These are phyloP conservation scores for Diplodus sargus DNA, from an alignment of 2,797 vertebrate genomes.

Conservation along the genomic window DNA sequence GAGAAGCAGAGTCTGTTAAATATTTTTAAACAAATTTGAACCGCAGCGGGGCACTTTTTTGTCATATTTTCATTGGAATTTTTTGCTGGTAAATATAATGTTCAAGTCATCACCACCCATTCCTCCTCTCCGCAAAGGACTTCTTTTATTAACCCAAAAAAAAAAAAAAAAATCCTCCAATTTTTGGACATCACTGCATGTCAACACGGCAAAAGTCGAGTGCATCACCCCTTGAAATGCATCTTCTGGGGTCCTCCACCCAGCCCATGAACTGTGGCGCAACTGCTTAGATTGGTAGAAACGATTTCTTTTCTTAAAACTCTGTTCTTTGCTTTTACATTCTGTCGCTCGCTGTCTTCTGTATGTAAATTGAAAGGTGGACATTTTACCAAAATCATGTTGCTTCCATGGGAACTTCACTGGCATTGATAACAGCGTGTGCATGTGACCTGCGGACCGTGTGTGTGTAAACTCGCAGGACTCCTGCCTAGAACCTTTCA, in stretches of 20 bases:
- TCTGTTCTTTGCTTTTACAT: conserved; percentile 60
- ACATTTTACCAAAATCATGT: conserved; percentile 74
- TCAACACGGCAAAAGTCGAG: conserved; percentile 55
- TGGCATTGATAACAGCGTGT: conserved; percentile 68
- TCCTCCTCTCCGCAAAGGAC: conserved; percentile 76
- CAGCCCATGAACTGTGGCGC: conserved; percentile 53
- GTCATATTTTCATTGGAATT: conserved; percentile 67
- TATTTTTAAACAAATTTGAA: conserved; percentile 60
- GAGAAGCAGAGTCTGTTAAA: conserved; percentile 53
- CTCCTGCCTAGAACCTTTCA: conserved; percentile 58
- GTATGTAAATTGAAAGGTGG: conserved; percentile 67
- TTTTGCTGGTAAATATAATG: conserved; percentile 80
- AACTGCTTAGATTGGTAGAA: conserved; percentile 63
- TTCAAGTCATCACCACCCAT: conserved; percentile 64
- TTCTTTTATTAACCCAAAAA: conserved; percentile 79
- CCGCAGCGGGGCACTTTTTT: conserved; percentile 68
- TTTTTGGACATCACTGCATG: conserved; percentile 78
- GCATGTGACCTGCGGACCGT: conserved; percentile 76
- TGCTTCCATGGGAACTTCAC: conserved; percentile 74
- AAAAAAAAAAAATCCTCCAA: conserved; percentile 58
- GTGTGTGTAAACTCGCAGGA: conserved; percentile 65
- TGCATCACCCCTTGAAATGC: conserved; percentile 43
- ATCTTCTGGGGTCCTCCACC: conserved; percentile 44
- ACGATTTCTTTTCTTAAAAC: conserved; percentile 39
- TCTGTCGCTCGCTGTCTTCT: conserved; percentile 60